phyloP scores from a whole-genome alignment of 2,888 invertebrate genomes.

The Melolontha melolontha region DNA sequence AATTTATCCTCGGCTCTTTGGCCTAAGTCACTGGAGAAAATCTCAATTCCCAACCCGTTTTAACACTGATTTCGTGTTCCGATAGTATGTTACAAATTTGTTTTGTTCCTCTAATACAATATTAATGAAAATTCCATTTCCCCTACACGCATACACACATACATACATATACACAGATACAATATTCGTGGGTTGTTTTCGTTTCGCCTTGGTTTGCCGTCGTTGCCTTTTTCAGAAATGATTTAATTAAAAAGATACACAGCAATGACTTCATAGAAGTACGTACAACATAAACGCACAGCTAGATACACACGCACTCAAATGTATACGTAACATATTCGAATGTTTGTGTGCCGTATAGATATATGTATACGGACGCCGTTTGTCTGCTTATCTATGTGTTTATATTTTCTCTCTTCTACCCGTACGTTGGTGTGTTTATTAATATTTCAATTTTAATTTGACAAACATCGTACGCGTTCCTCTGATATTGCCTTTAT shows the following conservation, averaged over 20 bases:
- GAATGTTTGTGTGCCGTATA: no score
- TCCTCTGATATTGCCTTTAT: no score
- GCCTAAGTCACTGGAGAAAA: constrained; percentile 21
- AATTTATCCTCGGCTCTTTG: constrained; percentile 2
- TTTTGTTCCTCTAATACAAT: constrained; percentile 29
- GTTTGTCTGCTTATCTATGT: no score
- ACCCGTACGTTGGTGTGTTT: no score
- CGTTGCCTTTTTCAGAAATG: constrained; percentile 4
- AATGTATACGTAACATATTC: no score
- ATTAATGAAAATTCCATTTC: constrained; percentile 31
- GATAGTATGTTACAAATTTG: constrained; percentile 30
- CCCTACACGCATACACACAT: background rate
- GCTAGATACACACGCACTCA: no score
- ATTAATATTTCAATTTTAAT: no score
- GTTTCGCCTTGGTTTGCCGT: background rate
- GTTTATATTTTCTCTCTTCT: no score
- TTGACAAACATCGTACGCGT: no score
- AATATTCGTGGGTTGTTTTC: background rate
- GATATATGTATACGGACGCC: no score
- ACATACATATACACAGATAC: background rate
- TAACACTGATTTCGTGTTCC: constrained; percentile 25
- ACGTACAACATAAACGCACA: no score
- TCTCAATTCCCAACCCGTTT: constrained; percentile 18
- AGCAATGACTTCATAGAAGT: constrained; percentile 1
- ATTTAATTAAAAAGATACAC: constrained; percentile 21